Evolutionary conservation across 2,797 vertebrate genomes (phyloP).

Genomic region (Myioborus miniatus): DNA sequence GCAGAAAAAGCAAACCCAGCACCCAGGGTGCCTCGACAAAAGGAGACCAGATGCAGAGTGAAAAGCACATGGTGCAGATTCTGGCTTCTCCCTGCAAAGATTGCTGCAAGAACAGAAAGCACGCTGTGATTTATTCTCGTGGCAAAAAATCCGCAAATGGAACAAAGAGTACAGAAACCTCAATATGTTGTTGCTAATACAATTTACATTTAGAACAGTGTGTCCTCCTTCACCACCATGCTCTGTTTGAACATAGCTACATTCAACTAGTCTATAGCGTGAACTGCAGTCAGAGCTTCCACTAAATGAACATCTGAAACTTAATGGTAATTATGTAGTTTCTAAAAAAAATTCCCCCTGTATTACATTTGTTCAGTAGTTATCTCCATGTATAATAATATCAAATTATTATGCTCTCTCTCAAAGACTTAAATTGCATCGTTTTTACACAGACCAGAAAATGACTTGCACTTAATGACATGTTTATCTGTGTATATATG

Average conservation of each 20-base stretch:
- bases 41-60: slow-evolving; percentile 40
- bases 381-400: slow-evolving; percentile 37
- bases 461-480: slow-evolving; percentile 28
- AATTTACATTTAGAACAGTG: slow-evolving; percentile 63
- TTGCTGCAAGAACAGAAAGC: slow-evolving; percentile 47
- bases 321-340: slow-evolving; percentile 49
- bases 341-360: neutral
- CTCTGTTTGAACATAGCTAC: slow-evolving; percentile 5
- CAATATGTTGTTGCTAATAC: slow-evolving; percentile 62
- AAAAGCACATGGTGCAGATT: slow-evolving; percentile 15
- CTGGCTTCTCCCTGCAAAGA: slow-evolving; percentile 38
- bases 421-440: slow-evolving; percentile 5
- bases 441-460: slow-evolving; percentile 36
- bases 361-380: slow-evolving; percentile 42
- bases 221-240: slow-evolving; percentile 30
- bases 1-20: neutral
- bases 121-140: slow-evolving; percentile 58
- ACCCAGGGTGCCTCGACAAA: neutral
- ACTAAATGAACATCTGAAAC: slow-evolving; percentile 49
- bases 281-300: slow-evolving; percentile 15
- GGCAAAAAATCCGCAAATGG: slow-evolving; percentile 31
- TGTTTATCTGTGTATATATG: slow-evolving; percentile 33
- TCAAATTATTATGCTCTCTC: slow-evolving; percentile 52
- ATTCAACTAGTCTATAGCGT: slow-evolving; percentile 5
- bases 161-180: slow-evolving; percentile 66